Percentiles rank a stretch among this genome's conserved stretches.
These are phyloP conservation scores for Trichonephila inaurata DNA, from an alignment of 1,140 invertebrate genomes.

Conservation along the genomic window DNA sequence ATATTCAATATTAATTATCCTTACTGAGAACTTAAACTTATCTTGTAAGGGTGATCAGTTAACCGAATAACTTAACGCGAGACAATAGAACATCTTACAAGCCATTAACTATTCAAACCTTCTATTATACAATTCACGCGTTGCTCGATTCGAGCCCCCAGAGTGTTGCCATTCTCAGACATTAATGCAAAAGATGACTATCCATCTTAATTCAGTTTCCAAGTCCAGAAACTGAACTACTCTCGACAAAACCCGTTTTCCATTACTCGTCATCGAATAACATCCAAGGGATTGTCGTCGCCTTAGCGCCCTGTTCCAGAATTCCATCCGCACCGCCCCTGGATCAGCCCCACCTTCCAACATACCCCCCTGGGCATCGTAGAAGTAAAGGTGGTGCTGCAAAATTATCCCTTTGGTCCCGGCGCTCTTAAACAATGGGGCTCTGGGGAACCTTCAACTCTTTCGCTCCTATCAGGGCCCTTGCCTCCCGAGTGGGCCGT, in stretches of 20 bases:
- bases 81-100: too few species aligned
- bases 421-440: conserved; percentile 51
- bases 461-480: conserved; percentile 58
- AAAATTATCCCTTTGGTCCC: conserved; percentile 36
- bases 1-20: too few species aligned
- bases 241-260: neutral
- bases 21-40: too few species aligned
- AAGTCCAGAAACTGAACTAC: neutral
- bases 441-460: conserved; percentile 54
- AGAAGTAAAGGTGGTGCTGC: conserved; percentile 60
- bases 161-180: neutral
- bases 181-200: neutral
- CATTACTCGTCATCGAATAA: conserved; percentile 53
- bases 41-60: too few species aligned
- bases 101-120: neutral
- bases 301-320: conserved; percentile 36
- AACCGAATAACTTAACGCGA: too few species aligned
- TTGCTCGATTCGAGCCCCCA: neutral
- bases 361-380: conserved; percentile 37
- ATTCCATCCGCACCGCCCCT: neutral
- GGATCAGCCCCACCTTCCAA: neutral
- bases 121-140: neutral
- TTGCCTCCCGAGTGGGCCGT: conserved; percentile 35
- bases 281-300: conserved; percentile 56
- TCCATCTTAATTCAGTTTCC: conserved; percentile 12